Evolutionary conservation across 1,140 invertebrate species (phyloP).

Genomic region (Melipona quadrifasciata): DNA sequence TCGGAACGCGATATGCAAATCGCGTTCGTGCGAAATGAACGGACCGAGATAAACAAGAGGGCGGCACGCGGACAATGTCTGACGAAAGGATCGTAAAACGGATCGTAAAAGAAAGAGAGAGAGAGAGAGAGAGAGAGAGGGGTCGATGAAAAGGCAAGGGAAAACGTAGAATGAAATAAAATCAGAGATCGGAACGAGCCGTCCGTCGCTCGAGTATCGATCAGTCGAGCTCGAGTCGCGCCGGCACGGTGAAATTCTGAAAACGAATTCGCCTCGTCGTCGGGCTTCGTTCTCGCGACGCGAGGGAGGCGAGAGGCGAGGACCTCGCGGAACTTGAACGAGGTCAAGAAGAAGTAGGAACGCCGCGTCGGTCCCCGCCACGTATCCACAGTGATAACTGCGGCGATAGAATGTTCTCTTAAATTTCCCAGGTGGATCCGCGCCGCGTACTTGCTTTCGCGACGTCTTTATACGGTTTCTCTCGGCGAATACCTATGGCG

Average conservation of each 20-base stretch:
- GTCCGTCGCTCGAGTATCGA: not conserved
- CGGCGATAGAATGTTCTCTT: constrained; percentile 69
- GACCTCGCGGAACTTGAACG: constrained; percentile 30
- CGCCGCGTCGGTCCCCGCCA: constrained; percentile 37
- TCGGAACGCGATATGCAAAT: not conserved
- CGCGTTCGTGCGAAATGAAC: not conserved
- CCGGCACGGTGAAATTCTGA: constrained; percentile 35
- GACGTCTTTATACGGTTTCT: constrained; percentile 65
- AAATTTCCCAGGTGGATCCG: constrained; percentile 70
- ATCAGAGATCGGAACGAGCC: not conserved
- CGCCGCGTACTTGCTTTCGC: constrained; percentile 59
- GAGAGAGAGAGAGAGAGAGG: too few relatives aligned
- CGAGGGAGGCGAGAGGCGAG: too few relatives aligned
- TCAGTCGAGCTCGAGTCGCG: constrained; percentile 12
- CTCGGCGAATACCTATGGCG: constrained; percentile 47
- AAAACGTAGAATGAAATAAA: not conserved
- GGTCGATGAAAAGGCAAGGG: too few relatives aligned
- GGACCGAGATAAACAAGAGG: not conserved
- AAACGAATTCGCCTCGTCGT: constrained; percentile 21
- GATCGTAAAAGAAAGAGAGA: not conserved
- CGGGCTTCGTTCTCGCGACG: not conserved
- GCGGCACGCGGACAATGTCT: not conserved
- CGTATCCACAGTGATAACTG: constrained; percentile 67
- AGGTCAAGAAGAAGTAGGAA: constrained; percentile 57
- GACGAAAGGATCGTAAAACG: not conserved